Conservation (phyloP, 92 coral and sea anemone genomes). For the Virgularia gustaviana region DNA sequence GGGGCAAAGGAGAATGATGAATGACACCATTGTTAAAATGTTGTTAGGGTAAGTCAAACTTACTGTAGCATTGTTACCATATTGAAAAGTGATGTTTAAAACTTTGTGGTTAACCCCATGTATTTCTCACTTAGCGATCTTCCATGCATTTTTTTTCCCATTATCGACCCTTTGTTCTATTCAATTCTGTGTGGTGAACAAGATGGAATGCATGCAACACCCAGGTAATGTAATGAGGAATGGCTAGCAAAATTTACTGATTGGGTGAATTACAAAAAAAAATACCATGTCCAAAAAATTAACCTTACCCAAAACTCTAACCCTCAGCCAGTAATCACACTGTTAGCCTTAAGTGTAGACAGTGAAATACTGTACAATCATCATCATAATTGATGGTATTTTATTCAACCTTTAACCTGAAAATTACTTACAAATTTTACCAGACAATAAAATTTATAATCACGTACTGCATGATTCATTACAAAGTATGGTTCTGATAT, state of each 20-base stretch:
- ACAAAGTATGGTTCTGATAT: no score
- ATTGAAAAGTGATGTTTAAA: neutral
- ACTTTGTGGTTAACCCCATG: neutral
- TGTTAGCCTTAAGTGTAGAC: no score
- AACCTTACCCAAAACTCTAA: no score
- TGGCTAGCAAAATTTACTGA: neutral
- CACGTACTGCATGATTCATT: no score
- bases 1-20: neutral
- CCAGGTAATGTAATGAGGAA: neutral
- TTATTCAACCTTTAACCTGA: no score
- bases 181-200: constrained; percentile 14
- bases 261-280: neutral
- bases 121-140: neutral
- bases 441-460: no score
- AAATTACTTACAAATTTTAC: no score
- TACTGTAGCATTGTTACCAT: neutral
- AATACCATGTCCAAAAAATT: no score
- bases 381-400: neutral
- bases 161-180: constrained; percentile 10
- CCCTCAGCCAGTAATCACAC: no score
- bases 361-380: neutral
- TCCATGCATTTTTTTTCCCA: constrained; percentile 4
- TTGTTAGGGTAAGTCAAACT: constrained; percentile 10
- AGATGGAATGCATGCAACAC: constrained; percentile 12
- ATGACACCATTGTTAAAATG: constrained; percentile 28